Evolutionary conservation across 2,113 vertebrate species (phyloP).

Genomic region (Bothrops jararaca): DNA sequence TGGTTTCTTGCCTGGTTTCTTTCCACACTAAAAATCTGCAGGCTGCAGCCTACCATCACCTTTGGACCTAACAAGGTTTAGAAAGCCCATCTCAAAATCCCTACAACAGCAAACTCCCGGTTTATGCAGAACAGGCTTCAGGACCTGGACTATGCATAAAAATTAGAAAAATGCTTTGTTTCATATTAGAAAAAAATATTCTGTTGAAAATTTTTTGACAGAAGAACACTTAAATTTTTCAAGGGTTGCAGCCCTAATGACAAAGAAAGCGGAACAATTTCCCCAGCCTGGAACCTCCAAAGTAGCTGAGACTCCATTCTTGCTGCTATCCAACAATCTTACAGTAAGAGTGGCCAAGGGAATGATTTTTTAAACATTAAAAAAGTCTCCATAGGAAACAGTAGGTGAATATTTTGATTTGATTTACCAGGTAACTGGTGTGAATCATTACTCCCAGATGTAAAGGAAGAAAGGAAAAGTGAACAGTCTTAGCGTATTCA

Average conservation of each 20-base stretch:
- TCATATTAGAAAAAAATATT: not conserved
- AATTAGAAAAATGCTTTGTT: not conserved
- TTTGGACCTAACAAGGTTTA: not conserved
- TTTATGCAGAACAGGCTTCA: accelerated
- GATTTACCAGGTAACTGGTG: not conserved
- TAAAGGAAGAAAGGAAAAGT: not conserved
- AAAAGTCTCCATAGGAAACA: not conserved
- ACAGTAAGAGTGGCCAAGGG: not conserved
- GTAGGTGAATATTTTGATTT: not conserved
- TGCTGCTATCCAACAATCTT: not conserved
- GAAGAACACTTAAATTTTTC: not conserved
- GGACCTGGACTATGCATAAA: accelerated
- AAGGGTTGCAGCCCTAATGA: not conserved
- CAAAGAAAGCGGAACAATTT: not conserved
- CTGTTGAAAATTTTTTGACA: not conserved
- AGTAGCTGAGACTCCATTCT: not conserved
- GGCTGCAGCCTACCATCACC: not conserved
- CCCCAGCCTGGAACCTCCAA: not conserved
- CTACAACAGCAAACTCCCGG: not conserved
- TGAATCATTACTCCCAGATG: not conserved
- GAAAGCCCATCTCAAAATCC: not conserved
- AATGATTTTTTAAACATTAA: not conserved
- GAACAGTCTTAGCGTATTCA: not conserved
- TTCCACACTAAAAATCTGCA: not conserved
- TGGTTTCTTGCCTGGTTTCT: not conserved